Percentiles rank a stretch among this genome's conserved stretches.
phyloP scores from a whole-genome alignment of 2,888 invertebrate species.

The Protophormia terraenovae region DNA sequence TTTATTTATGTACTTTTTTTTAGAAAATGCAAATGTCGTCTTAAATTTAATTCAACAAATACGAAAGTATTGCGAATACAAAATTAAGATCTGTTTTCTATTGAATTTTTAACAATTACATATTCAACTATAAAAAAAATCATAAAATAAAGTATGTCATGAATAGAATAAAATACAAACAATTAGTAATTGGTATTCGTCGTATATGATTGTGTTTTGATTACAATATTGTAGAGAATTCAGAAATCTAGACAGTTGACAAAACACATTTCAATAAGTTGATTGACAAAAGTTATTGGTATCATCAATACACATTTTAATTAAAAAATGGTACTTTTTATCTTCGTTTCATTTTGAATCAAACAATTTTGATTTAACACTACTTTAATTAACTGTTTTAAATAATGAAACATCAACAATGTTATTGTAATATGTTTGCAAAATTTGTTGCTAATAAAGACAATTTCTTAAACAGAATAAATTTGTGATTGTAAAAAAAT shows the following conservation, averaged over 20 bases:
- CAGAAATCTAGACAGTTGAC: neutral
- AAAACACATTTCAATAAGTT: neutral
- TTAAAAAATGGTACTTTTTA: neutral
- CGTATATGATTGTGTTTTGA: neutral
- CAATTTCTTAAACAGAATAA: too few species aligned
- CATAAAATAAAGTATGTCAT: neutral
- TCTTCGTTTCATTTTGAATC: neutral
- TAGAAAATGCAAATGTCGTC: neutral
- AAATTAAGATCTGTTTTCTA: neutral
- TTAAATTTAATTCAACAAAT: neutral
- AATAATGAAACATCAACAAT: too few species aligned
- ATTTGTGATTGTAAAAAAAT: too few species aligned
- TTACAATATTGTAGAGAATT: neutral
- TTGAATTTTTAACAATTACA: neutral
- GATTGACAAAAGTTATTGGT: neutral
- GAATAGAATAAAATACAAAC: neutral
- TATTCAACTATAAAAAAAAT: neutral
- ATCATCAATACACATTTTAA: neutral
- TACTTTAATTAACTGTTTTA: neutral
- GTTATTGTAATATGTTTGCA: too few species aligned
- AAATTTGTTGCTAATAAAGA: too few species aligned
- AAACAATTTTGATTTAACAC: neutral
- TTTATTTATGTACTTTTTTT: too few species aligned
- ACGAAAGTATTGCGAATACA: neutral
- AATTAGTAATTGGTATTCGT: slow-evolving; percentile 2